phyloP scores from a whole-genome alignment of 2,113 vertebrate genomes.

The Anarrhichthys ocellatus region DNA sequence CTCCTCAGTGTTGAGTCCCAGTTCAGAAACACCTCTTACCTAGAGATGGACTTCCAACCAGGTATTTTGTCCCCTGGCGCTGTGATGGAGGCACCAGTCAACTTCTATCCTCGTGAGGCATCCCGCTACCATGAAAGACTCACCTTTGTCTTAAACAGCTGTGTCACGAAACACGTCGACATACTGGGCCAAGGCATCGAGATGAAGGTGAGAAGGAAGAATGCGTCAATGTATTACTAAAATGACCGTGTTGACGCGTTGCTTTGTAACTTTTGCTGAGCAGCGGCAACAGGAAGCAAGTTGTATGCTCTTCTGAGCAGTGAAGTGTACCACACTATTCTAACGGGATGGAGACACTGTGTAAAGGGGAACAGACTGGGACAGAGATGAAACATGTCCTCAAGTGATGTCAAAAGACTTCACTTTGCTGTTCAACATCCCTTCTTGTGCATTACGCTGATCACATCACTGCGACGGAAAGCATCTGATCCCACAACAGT shows the following conservation, averaged over 20 bases:
- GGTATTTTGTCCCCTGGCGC: conserved; percentile 81
- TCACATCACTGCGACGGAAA: neutral
- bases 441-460: neutral
- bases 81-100: conserved; percentile 82
- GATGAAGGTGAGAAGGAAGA: conserved; percentile 85
- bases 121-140: conserved; percentile 83
- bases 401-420: neutral
- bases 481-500: neutral
- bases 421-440: neutral
- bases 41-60: conserved; percentile 82
- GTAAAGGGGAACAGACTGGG: neutral
- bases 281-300: neutral
- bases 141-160: conserved; percentile 87
- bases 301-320: neutral
- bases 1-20: conserved; percentile 85
- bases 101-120: conserved; percentile 86
- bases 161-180: conserved; percentile 81
- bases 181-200: conserved; percentile 87
- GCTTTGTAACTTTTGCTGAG: neutral
- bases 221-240: neutral
- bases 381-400: neutral
- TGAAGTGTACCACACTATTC: neutral
- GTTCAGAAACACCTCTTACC: conserved; percentile 79
- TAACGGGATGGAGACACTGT: neutral
- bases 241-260: neutral